phyloP scores from a whole-genome alignment of 2,113 vertebrate species.

The Sorex araneus region DNA sequence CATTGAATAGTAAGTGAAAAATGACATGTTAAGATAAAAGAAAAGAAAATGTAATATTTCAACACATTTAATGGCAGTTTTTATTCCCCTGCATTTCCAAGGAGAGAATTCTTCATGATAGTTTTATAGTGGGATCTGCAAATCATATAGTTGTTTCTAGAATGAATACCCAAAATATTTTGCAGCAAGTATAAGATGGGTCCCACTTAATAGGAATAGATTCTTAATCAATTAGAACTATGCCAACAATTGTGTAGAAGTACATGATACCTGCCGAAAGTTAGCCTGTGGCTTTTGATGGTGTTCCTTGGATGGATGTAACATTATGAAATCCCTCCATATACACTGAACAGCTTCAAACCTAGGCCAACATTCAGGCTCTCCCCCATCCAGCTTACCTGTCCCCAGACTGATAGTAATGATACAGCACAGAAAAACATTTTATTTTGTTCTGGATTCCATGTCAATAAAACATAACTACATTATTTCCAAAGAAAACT shows the following conservation, averaged over 20 bases:
- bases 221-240: background rate
- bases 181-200: background rate
- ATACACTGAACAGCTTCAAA: background rate
- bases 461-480: background rate
- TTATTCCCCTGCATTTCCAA: background rate
- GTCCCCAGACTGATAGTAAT: background rate
- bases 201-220: too few relatives aligned
- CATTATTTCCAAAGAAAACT: slow-evolving; percentile 2
- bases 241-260: background rate
- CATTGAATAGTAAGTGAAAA: slow-evolving; percentile 15
- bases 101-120: background rate
- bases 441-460: background rate
- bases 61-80: background rate
- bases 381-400: too few relatives aligned
- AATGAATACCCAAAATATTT: background rate
- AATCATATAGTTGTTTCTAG: background rate
- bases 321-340: background rate
- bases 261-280: background rate
- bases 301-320: background rate
- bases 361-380: background rate
- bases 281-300: background rate
- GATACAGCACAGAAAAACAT: background rate
- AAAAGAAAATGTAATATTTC: background rate
- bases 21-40: background rate
- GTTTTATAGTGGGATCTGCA: background rate